phyloP scores from a whole-genome alignment of 2,888 invertebrate genomes.

The Boloria selene region DNA sequence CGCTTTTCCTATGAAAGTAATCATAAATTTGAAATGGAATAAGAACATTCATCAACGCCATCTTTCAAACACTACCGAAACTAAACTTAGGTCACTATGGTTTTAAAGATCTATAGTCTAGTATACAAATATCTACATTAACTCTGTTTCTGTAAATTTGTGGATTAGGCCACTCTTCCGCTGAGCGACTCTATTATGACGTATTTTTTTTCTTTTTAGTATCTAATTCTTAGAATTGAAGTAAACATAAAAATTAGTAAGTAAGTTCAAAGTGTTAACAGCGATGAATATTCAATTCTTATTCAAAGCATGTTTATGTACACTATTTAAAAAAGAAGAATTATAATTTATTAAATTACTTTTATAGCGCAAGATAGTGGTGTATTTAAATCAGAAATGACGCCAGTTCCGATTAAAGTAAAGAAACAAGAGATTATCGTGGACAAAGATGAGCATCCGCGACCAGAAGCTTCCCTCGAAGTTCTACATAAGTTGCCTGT shows the following conservation, averaged over 20 bases:
- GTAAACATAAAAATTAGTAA: not conserved
- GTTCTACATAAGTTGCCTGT: slow-evolving; percentile 91
- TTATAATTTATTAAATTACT: not conserved
- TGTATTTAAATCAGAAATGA: slow-evolving; percentile 94
- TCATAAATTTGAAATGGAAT: too few relatives aligned
- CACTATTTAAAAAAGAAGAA: not conserved
- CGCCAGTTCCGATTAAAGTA: slow-evolving; percentile 88
- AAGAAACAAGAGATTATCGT: slow-evolving; percentile 88
- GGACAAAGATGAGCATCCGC: slow-evolving; percentile 95
- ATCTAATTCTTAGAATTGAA: too few relatives aligned
- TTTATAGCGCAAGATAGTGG: slow-evolving; percentile 91
- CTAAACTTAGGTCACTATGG: too few relatives aligned
- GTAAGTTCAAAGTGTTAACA: not conserved
- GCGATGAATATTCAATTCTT: not conserved
- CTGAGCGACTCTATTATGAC: too few relatives aligned
- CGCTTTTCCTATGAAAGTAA: too few relatives aligned
- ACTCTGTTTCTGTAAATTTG: too few relatives aligned
- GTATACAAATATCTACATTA: too few relatives aligned
- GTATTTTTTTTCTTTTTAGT: too few relatives aligned
- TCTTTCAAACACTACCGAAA: too few relatives aligned
- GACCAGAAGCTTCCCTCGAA: slow-evolving; percentile 93
- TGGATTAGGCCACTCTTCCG: too few relatives aligned
- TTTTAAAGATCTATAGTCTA: too few relatives aligned
- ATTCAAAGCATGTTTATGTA: not conserved
- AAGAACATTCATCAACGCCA: too few relatives aligned